Evolutionary conservation across 2,888 invertebrate species (phyloP).

Genomic region (Podabrus alpinus): DNA sequence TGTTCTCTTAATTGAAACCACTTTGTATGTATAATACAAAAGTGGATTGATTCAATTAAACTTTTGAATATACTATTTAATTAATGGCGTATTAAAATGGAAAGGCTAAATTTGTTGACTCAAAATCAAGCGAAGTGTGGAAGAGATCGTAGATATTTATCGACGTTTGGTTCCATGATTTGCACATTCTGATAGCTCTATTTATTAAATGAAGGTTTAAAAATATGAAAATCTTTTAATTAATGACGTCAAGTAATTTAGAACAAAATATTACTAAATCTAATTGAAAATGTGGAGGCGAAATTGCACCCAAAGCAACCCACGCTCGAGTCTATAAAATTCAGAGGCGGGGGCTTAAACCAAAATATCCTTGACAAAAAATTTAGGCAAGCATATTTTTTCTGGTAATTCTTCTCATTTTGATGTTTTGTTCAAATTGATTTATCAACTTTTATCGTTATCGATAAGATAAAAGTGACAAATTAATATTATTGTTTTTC

Average conservation of each 20-base stretch:
- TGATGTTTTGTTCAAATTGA: background rate
- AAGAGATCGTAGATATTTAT: background rate
- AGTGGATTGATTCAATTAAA: background rate
- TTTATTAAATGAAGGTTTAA: background rate
- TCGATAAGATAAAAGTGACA: background rate
- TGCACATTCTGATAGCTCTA: background rate
- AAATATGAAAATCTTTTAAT: background rate
- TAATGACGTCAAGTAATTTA: background rate
- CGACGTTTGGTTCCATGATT: background rate
- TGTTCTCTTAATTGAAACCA: background rate
- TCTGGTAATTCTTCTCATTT: background rate
- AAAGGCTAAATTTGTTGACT: background rate
- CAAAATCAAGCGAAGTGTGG: background rate
- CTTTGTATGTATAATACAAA: background rate
- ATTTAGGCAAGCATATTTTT: background rate
- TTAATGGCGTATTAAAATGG: background rate
- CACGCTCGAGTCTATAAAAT: conserved; percentile 6
- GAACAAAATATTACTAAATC: conserved; percentile 3
- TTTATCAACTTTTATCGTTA: background rate
- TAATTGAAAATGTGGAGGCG: conserved; percentile 13
- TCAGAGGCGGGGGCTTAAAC: background rate
- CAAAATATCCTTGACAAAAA: background rate
- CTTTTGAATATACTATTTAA: background rate
- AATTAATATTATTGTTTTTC: background rate
- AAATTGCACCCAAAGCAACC: conserved; percentile 12